Evolutionary conservation across 2,888 invertebrate species (phyloP).

Genomic region (Lasius platythorax): DNA sequence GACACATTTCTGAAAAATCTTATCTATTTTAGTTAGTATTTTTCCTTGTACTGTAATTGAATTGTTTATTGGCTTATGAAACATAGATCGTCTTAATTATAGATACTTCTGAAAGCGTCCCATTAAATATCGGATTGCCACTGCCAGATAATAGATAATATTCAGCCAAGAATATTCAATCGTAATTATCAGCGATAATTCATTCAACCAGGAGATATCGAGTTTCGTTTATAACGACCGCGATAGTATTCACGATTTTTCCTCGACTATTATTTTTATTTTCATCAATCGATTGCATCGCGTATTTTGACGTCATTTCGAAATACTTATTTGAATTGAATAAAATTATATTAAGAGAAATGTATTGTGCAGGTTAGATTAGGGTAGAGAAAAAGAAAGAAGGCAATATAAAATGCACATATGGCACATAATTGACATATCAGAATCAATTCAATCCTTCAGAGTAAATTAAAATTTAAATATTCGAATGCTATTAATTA

Average conservation of each 20-base stretch:
- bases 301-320: neutral
- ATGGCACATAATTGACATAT: too few relatives aligned
- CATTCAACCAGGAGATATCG: constrained; percentile 35
- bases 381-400: neutral
- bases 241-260: constrained; percentile 17
- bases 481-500: neutral
- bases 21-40: neutral
- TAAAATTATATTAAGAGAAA: neutral
- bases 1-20: neutral
- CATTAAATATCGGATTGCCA: neutral
- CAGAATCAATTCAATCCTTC: too few relatives aligned
- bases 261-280: neutral
- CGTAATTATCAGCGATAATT: constrained; percentile 25
- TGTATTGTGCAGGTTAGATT: neutral
- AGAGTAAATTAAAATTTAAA: neutral
- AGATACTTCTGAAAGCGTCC: neutral
- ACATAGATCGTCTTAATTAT: neutral
- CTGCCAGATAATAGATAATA: neutral
- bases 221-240: constrained; percentile 31
- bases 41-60: neutral
- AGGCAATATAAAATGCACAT: neutral
- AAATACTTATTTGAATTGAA: neutral
- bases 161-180: neutral
- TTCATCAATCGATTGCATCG: neutral
- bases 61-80: neutral